Evolutionary conservation across 2,888 invertebrate species (phyloP).

Genomic region (Sphecodes monilicornis): DNA sequence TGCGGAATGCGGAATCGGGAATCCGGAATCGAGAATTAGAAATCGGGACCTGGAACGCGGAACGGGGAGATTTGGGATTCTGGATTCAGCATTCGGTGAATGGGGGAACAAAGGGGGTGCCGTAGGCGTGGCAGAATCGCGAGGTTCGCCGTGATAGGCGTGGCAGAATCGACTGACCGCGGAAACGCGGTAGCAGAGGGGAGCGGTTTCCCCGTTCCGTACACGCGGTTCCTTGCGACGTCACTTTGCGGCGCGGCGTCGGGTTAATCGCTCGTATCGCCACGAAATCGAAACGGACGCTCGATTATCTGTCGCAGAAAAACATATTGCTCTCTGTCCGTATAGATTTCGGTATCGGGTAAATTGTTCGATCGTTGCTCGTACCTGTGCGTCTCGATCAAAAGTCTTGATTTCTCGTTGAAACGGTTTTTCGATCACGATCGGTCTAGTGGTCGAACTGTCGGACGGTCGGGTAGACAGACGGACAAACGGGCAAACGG

Average conservation of each 20-base stretch:
- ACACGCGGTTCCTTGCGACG: constrained; percentile 74
- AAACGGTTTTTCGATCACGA: background rate
- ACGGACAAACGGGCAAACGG: constrained; percentile 24
- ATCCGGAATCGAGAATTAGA: background rate
- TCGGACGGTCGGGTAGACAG: background rate
- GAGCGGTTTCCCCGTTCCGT: constrained; percentile 57
- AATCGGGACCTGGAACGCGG: constrained; percentile 14
- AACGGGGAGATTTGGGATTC: constrained; percentile 4
- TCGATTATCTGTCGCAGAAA: constrained; percentile 8
- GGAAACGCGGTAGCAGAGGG: constrained; percentile 57
- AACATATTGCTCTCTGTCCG: background rate
- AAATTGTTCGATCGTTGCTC: background rate
- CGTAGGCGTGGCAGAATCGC: constrained; percentile 67
- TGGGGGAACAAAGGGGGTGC: constrained; percentile 56
- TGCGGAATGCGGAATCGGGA: background rate
- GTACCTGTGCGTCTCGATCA: background rate
- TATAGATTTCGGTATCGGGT: background rate
- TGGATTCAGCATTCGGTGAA: background rate
- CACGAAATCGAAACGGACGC: constrained; percentile 44
- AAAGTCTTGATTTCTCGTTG: background rate
- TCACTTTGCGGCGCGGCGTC: constrained; percentile 79
- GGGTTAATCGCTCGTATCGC: constrained; percentile 67
- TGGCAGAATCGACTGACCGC: constrained; percentile 67
- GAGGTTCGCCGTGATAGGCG: constrained; percentile 65
- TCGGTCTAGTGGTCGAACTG: background rate